phyloP scores from a whole-genome alignment of 2,888 invertebrate genomes.

The Tortrix viridana region DNA sequence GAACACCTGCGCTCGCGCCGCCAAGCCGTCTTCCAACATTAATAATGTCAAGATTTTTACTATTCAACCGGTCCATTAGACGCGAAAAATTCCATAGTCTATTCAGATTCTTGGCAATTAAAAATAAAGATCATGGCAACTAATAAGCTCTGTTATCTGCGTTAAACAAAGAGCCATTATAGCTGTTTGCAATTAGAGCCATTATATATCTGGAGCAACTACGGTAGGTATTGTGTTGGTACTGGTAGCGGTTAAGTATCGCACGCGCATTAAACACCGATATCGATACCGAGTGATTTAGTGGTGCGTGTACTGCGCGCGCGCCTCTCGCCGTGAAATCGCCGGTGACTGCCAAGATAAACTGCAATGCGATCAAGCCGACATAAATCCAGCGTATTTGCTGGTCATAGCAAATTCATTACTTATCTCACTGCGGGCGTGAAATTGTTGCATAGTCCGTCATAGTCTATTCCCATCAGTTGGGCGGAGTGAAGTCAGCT shows the following conservation, averaged over 20 bases:
- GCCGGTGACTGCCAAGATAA: conserved; percentile 51
- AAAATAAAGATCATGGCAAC: conserved; percentile 29
- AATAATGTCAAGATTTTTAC: conserved; percentile 64
- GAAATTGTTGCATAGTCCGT: conserved; percentile 34
- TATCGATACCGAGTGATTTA: conserved; percentile 60
- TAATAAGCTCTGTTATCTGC: conserved; percentile 27
- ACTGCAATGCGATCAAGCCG: conserved; percentile 47
- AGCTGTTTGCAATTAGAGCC: conserved; percentile 34
- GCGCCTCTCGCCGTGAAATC: conserved; percentile 49
- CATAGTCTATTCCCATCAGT: conserved; percentile 33
- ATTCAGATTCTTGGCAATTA: conserved; percentile 26
- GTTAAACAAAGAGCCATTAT: conserved; percentile 37
- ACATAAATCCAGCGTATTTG: conserved; percentile 45
- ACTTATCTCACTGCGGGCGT: conserved; percentile 26
- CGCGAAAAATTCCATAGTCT: conserved; percentile 18
- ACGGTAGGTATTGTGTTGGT: conserved; percentile 29
- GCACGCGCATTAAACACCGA: conserved; percentile 52
- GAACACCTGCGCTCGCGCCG: conserved; percentile 53
- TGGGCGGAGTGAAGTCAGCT: conserved; percentile 14
- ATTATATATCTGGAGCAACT: conserved; percentile 37
- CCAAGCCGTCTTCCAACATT: conserved; percentile 71
- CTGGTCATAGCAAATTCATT: conserved; percentile 39
- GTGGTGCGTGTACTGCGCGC: conserved; percentile 49
- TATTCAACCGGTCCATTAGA: conserved; percentile 47
- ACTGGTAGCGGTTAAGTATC: conserved; percentile 47